Conservation (phyloP, 1,140 invertebrate genomes). For the Habropoda laboriosa region DNA sequence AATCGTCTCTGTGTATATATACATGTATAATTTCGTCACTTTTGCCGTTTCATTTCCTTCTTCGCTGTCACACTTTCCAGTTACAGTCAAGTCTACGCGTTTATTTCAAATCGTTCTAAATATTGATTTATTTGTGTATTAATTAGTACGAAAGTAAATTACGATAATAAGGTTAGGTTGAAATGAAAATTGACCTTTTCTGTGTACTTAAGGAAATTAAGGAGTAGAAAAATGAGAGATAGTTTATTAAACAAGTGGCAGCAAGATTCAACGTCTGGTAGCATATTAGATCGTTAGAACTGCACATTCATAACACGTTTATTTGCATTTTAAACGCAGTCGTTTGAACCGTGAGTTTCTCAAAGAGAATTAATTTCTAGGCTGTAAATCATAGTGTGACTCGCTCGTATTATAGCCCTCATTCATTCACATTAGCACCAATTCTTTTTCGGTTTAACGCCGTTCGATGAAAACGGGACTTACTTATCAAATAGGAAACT, state of each 20-base stretch:
- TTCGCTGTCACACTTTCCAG: not conserved
- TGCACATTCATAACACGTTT: not conserved
- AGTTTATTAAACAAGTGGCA: too few species aligned
- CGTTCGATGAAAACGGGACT: not conserved
- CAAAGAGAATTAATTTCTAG: not conserved
- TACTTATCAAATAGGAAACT: too few species aligned
- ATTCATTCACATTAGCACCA: not conserved
- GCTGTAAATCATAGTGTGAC: not conserved
- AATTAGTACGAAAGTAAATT: too few species aligned
- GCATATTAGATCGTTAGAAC: not conserved
- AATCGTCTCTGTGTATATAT: not conserved
- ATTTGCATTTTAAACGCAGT: constrained; percentile 12
- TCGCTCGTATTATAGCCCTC: not conserved
- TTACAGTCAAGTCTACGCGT: not conserved
- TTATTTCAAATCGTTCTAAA: not conserved
- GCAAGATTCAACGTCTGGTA: not conserved
- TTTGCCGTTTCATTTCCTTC: constrained; percentile 1
- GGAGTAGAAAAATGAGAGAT: too few species aligned
- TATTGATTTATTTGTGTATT: not conserved
- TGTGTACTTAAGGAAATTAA: too few species aligned
- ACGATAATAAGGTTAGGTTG: too few species aligned
- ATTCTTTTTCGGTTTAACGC: not conserved
- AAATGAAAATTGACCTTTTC: too few species aligned
- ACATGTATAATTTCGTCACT: not conserved
- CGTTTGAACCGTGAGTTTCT: not conserved